Conservation (phyloP, 2,797 vertebrate genomes). For the Neomorphus geoffroyi region DNA sequence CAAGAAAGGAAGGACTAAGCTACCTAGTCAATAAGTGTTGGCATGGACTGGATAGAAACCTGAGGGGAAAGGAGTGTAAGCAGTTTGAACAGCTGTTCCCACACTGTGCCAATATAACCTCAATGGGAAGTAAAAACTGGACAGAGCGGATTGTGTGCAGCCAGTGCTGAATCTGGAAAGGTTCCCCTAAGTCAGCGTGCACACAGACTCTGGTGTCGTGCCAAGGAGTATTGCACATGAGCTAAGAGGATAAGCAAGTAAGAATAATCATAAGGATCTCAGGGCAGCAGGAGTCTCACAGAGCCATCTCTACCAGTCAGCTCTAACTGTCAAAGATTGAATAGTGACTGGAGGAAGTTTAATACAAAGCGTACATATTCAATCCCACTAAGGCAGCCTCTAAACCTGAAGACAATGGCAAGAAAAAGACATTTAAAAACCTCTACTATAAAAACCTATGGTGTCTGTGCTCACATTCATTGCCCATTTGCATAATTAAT, state of each 20-base stretch:
- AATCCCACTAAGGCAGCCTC: neutral
- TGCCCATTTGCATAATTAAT: neutral
- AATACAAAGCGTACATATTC: neutral
- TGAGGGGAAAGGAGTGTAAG: neutral
- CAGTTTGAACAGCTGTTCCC: neutral
- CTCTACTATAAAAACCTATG: neutral
- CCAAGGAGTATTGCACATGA: neutral
- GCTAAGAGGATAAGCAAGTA: neutral
- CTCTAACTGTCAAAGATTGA: neutral
- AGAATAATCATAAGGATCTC: neutral
- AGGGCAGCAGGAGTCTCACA: neutral
- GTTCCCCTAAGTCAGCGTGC: neutral
- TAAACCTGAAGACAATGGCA: neutral
- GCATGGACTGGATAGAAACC: neutral
- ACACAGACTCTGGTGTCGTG: neutral
- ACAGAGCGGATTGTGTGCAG: accelerated
- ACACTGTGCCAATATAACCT: neutral
- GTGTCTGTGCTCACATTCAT: neutral
- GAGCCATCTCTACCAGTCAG: neutral
- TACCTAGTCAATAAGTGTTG: neutral
- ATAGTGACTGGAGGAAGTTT: neutral
- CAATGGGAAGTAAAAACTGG: neutral
- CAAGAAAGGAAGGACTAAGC: neutral
- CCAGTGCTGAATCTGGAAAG: neutral
- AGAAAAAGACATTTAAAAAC: neutral